These are phyloP conservation scores for Hylaeus anthracinus DNA, from an alignment of 1,140 invertebrate species.

Conservation along the genomic window DNA sequence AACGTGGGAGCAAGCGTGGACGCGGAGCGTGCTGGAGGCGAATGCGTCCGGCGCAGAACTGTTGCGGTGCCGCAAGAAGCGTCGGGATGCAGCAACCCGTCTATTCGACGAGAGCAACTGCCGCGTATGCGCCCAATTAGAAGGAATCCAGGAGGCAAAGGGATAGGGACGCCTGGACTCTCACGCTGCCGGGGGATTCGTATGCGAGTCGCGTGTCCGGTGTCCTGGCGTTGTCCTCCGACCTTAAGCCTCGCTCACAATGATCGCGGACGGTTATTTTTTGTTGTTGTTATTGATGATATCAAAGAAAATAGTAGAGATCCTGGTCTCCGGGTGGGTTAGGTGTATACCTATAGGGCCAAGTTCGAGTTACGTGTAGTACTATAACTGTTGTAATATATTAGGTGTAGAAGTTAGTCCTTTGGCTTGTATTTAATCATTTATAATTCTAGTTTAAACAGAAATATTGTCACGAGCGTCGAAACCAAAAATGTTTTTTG, in stretches of 20 bases:
- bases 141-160: slow-evolving; percentile 59
- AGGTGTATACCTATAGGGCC: no score
- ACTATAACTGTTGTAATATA: no score
- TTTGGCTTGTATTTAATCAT: no score
- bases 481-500: no score
- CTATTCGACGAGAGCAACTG: slow-evolving; percentile 40
- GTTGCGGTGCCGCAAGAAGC: slow-evolving; percentile 36
- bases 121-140: slow-evolving; percentile 59
- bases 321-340: no score
- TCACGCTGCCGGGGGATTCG: slow-evolving; percentile 55
- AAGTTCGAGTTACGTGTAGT: no score
- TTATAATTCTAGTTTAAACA: no score
- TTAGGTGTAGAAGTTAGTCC: no score
- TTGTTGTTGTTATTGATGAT: no score
- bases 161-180: slow-evolving; percentile 50
- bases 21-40: slow-evolving; percentile 32
- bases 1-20: slow-evolving; percentile 37
- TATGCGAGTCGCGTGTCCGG: slow-evolving; percentile 70
- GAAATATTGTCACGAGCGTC: no score
- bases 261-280: neutral
- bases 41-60: slow-evolving; percentile 11
- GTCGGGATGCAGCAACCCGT: slow-evolving; percentile 28
- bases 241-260: slow-evolving; percentile 36
- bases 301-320: no score
- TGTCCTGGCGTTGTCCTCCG: slow-evolving; percentile 45